These are phyloP conservation scores for Oxyruncus cristatus DNA, from an alignment of 2,113 vertebrate species.

Conservation along the genomic window DNA sequence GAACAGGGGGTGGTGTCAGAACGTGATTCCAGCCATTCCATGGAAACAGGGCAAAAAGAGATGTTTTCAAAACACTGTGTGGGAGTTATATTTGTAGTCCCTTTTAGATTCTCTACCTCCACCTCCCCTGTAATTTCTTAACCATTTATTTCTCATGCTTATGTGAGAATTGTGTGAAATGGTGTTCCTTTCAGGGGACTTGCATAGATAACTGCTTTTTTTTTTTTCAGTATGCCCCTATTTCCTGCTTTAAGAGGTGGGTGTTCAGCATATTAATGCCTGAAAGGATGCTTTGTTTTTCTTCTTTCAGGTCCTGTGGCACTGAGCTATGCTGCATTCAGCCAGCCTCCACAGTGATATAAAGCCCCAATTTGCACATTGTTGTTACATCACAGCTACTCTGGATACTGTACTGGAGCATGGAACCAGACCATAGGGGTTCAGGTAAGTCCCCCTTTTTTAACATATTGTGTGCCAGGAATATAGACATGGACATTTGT, in stretches of 20 bases:
- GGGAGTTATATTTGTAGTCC: slow-evolving; percentile 50
- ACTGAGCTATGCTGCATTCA: slow-evolving; percentile 28
- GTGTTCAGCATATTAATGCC: slow-evolving; percentile 16
- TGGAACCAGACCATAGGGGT: slow-evolving; percentile 72
- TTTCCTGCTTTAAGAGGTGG: slow-evolving; percentile 44
- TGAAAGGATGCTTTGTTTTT: slow-evolving; percentile 66
- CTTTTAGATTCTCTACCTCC: slow-evolving; percentile 13
- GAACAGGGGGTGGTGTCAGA: slow-evolving; percentile 40
- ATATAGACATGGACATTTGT: neutral
- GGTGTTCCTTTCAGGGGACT: slow-evolving; percentile 11
- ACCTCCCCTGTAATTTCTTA: slow-evolving; percentile 38
- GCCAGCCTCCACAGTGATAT: slow-evolving; percentile 60
- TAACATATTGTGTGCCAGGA: slow-evolving; percentile 62
- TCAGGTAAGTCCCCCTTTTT: slow-evolving; percentile 70
- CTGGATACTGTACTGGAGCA: slow-evolving; percentile 58
- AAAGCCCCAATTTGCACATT: slow-evolving; percentile 60
- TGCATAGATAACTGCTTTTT: neutral
- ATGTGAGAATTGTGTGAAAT: slow-evolving; percentile 11
- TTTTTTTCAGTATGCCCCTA: neutral
- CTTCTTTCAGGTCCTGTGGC: slow-evolving; percentile 74
- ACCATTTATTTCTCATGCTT: slow-evolving; percentile 24
- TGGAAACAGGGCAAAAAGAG: slow-evolving; percentile 40
- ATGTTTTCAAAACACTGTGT: slow-evolving; percentile 15
- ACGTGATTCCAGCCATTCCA: neutral
- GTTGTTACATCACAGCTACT: slow-evolving; percentile 66